Evolutionary conservation across 2,888 invertebrate genomes (phyloP).

Genomic region (Lepidochitona cinerea): DNA sequence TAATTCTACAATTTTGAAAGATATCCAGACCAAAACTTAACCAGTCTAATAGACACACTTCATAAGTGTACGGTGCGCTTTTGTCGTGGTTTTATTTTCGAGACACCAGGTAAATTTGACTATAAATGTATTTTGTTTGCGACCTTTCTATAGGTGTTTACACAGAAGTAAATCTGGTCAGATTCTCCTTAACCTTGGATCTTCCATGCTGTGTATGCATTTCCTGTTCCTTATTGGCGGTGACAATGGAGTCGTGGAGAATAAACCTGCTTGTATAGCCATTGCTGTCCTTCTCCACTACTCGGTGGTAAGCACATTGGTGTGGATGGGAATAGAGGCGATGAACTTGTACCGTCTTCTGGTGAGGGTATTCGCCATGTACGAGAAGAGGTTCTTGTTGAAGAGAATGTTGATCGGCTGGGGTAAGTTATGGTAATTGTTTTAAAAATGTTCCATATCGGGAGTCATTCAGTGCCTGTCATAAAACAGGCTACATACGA

Average conservation of each 20-base stretch:
- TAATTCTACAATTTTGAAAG: too few species aligned
- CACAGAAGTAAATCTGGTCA: conserved; percentile 70
- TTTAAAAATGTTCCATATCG: too few species aligned
- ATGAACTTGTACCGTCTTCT: conserved; percentile 71
- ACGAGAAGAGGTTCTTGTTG: conserved; percentile 68
- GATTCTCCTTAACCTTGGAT: conserved; percentile 69
- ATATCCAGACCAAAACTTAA: too few species aligned
- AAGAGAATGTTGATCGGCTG: conserved; percentile 70
- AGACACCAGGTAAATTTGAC: too few species aligned
- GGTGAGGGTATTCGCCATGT: conserved; percentile 71
- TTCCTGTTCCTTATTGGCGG: conserved; percentile 63
- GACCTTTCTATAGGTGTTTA: conserved; percentile 66
- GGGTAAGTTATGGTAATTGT: conserved; percentile 60
- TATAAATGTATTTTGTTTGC: too few species aligned
- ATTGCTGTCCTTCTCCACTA: conserved; percentile 66
- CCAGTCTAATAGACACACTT: too few species aligned
- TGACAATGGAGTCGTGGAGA: neutral
- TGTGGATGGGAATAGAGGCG: conserved; percentile 71
- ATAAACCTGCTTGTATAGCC: conserved; percentile 42
- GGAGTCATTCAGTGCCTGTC: too few species aligned
- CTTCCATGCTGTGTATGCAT: conserved; percentile 70
- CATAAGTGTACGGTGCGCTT: too few species aligned
- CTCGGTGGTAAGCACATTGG: conserved; percentile 68
- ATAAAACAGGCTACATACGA: too few species aligned
- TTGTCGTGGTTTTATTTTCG: too few species aligned